Conservation (phyloP, 2,888 invertebrate species). For the Eupithecia abbreviata region DNA sequence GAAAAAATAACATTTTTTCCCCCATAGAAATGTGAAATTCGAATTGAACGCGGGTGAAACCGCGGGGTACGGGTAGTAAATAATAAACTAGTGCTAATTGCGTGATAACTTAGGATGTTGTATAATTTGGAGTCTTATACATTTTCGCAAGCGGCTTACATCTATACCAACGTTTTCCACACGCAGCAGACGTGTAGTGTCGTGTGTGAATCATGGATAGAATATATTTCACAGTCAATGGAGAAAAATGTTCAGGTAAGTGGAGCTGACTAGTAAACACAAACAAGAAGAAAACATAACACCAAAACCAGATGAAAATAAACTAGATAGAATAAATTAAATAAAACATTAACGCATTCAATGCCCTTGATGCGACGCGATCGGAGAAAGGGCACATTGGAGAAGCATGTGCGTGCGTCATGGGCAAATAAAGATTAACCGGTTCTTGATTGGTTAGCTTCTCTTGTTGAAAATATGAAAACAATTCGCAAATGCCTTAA, state of each 20-base stretch:
- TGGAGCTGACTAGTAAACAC: slow-evolving; percentile 10
- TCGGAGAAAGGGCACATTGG: no score
- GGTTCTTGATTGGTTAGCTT: no score
- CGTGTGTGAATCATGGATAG: slow-evolving; percentile 38
- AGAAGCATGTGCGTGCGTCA: no score
- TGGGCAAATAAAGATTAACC: no score
- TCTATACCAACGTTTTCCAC: not conserved
- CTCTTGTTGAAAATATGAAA: no score
- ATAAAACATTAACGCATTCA: not conserved
- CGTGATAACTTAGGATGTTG: not conserved
- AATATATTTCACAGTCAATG: slow-evolving; percentile 44
- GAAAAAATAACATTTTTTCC: no score
- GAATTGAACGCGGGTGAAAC: no score
- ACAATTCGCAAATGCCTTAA: no score
- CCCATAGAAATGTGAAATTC: no score
- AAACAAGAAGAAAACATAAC: not conserved
- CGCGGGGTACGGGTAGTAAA: no score
- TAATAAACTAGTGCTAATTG: not conserved
- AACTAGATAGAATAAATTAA: not conserved
- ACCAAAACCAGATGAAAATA: not conserved
- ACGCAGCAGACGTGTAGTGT: not conserved
- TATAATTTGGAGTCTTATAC: not conserved
- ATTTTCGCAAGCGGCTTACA: not conserved
- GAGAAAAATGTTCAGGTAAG: slow-evolving; percentile 44
- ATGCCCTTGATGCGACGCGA: no score